Conservation (phyloP, 2,888 invertebrate genomes). For the Cecidostiba fungosa region DNA sequence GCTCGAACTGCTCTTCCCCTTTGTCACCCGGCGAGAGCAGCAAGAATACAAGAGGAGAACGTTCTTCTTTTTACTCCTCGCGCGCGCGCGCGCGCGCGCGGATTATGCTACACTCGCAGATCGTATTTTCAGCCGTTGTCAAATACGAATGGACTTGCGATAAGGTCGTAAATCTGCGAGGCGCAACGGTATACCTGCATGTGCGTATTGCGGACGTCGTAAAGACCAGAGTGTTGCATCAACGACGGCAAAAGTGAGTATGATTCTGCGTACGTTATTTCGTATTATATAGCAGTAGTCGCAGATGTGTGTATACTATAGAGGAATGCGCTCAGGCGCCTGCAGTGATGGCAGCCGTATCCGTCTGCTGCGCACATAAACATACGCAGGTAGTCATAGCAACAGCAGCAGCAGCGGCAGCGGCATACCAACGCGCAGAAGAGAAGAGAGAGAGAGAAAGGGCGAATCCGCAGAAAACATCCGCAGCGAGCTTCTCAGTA, state of each 20-base stretch:
- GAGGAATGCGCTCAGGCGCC: not conserved
- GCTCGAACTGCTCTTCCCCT: conserved; percentile 19
- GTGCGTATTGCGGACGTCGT: conserved; percentile 3
- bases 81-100: not conserved
- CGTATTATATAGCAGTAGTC: no score
- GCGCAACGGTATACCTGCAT: not conserved
- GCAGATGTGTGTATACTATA: not conserved
- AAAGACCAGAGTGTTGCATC: not conserved
- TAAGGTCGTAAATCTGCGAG: conserved; percentile 59
- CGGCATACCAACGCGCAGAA: not conserved
- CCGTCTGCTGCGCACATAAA: not conserved
- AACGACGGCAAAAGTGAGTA: not conserved
- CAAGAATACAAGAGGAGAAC: not conserved
- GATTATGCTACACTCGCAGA: conserved; percentile 42
- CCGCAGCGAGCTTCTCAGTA: conserved; percentile 30
- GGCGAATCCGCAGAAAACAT: conserved; percentile 6
- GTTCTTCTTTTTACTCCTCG: conserved; percentile 9
- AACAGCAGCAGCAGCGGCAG: no score
- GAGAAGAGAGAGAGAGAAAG: not conserved
- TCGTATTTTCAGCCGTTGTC: conserved; percentile 56
- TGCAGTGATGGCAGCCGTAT: not conserved
- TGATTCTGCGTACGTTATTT: no score
- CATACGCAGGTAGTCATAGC: not conserved
- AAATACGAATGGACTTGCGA: conserved; percentile 54
- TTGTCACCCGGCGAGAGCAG: conserved; percentile 1